Evolutionary conservation across 2,113 vertebrate genomes (phyloP), one percentile per base, ranked within the genome.

Genomic region (Embiotoca jacksoni): DNA sequence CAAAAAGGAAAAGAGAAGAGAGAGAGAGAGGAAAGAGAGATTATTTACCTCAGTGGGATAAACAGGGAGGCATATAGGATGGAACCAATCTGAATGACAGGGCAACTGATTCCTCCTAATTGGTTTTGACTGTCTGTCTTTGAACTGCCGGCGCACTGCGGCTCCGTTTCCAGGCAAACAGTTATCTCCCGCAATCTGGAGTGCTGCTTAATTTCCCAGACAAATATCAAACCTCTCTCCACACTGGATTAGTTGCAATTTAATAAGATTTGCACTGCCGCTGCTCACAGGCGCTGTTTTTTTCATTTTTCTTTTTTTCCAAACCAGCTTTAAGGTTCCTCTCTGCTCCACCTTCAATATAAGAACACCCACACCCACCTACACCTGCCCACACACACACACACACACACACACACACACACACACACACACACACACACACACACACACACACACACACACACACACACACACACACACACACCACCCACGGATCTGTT

Each of bases 21-120:
- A 32, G 35, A 8, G 7, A 10, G 52, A 47, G 65, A 49, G 7
- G 31, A 58, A 66, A 71, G 72, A 65, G 41, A 49, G 85, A 83
- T 87, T 85, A 82, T 90, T 88, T 83, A 90, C 77, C 78, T 79
- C 84, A 15, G 78, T 69, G 80, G 80, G 82, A 72, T 83, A 81
- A 87, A 88, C 80, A 77, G 52, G 67, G 16, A 77, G 66, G 32
- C 64, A 39, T 67, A 61, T 50, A 63, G 54, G 73, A 86, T 89
- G 89, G 88, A 92, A 92, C 88, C 9, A 87, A 92, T 92, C 58
- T 92, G 88, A 90, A 87, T 86, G 92, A 90, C 89, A 91, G 87
- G 92, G 76, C 71, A 78, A 61, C 87, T 88, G 92, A 93, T 91
- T 91, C 79, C 78, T 77, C 64, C 69, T 91, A 90, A 92, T 92